Evolutionary conservation across 2,113 vertebrate genomes (phyloP).

Genomic region (Isichthys henryi): DNA sequence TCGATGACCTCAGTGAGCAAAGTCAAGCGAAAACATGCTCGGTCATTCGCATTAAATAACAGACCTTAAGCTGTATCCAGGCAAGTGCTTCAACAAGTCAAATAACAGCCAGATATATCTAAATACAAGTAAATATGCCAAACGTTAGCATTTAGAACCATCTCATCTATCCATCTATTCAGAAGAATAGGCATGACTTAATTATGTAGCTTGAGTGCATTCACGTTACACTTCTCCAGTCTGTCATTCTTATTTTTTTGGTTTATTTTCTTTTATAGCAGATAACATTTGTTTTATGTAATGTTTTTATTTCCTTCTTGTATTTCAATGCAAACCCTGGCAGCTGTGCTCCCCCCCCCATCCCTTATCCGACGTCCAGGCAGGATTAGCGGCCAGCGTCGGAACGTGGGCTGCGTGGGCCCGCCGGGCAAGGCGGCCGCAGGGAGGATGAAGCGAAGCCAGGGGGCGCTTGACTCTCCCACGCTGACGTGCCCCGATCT

Average conservation of each 20-base stretch:
- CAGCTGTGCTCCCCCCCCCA: background rate
- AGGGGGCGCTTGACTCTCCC: background rate
- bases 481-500: background rate
- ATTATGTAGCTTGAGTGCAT: background rate
- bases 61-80: background rate
- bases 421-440: background rate
- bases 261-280: background rate
- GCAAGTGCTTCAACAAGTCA: background rate
- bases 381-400: background rate
- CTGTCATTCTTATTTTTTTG: background rate
- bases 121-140: background rate
- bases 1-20: background rate
- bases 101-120: background rate
- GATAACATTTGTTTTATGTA: background rate
- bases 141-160: background rate
- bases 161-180: background rate
- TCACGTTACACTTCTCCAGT: background rate
- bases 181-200: background rate
- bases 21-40: background rate
- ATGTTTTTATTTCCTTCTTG: background rate
- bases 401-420: background rate
- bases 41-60: background rate
- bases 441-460: background rate
- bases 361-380: background rate
- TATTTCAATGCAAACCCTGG: background rate